Base-by-base conservation (phyloP, 2,113 vertebrate genomes). In the Dipodomys spectabilis region DNA sequence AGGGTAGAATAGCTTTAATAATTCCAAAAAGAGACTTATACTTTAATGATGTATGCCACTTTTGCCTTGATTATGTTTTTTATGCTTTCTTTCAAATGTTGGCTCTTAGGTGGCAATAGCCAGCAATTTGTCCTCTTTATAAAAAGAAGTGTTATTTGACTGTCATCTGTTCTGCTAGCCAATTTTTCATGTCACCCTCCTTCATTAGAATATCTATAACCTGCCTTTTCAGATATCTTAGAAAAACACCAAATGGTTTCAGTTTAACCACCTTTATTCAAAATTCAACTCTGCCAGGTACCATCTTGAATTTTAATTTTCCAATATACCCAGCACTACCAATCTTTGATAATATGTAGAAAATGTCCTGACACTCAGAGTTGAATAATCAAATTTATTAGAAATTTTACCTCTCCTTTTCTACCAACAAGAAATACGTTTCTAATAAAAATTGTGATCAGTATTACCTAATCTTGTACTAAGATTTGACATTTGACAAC, bases 51-150 rank as follows among this genome's bases (percentile, higher is more conserved):
- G 39, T 77, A 93, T 82, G 78, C 90, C 78, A 94, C 18, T 62
- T 83, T 75, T 62, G 15, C 62, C 94, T 94, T 94, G 84, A 97
- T 95, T 96, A 89, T 81, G 9, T 71, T 72, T 90, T 95, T 85
- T 69, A 85, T 89, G 27, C 53, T 88, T 94, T 96, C 82, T 91
- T 68, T 82, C 12, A 81, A 49, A 88, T 81, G 25, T 80, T 92
- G 74, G 28, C 28, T 95, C 28, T 89, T 30, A 95, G 45, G 23
- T 86, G 57, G 82, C 77, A 22, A 93, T 95, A 94, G 74, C 27
- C 92, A 91, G 82, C 60, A n/a, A 78, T 85, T 86, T 93, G 45
- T 92, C 32, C 22, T 78, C 81, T 86, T 90, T 7, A 78, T 91
- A 89, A 22, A 87, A 19, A 80, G n/a, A 20, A 74, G 81, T 87